A percentile compares a stretch with the other conserved stretches of the same genome.
Conservation (phyloP, 2,888 invertebrate species). For the Orthonevra nobilis region DNA sequence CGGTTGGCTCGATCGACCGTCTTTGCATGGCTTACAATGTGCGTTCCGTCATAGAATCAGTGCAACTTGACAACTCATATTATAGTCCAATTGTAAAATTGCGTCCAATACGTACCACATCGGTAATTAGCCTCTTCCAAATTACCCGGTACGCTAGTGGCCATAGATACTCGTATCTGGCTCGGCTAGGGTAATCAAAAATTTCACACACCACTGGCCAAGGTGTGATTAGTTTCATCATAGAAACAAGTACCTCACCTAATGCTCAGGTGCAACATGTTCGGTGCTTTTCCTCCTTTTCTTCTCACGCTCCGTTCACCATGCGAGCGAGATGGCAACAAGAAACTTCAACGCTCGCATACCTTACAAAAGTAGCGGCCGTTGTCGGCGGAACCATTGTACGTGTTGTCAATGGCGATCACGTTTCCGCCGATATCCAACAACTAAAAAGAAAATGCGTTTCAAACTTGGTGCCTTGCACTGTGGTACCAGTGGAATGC, state of each 20-base stretch:
- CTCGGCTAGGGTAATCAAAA: constrained; percentile 59
- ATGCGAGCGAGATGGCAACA: no score
- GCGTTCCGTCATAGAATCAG: constrained; percentile 26
- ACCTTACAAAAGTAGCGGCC: no score
- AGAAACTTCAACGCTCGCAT: no score
- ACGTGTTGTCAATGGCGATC: constrained; percentile 69
- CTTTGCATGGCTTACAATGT: background rate
- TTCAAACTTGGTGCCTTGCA: constrained; percentile 32
- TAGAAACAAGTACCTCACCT: constrained; percentile 66
- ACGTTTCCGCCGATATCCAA: constrained; percentile 64
- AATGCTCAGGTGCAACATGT: constrained; percentile 60
- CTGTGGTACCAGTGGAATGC: constrained; percentile 33
- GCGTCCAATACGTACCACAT: constrained; percentile 59
- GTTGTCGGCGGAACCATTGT: constrained; percentile 44
- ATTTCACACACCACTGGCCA: constrained; percentile 49
- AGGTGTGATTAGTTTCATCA: constrained; percentile 68
- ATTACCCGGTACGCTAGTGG: constrained; percentile 43
- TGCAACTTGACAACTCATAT: constrained; percentile 59
- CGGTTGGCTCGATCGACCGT: background rate
- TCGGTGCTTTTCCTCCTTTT: constrained; percentile 17
- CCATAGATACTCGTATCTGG: background rate
- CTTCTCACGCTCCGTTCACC: constrained; percentile 19
- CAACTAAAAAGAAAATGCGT: constrained; percentile 59
- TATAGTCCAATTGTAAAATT: constrained; percentile 57
- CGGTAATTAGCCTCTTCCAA: constrained; percentile 65